phyloP scores from a whole-genome alignment of 2,888 invertebrate genomes.

The Frankliniella intonsa region DNA sequence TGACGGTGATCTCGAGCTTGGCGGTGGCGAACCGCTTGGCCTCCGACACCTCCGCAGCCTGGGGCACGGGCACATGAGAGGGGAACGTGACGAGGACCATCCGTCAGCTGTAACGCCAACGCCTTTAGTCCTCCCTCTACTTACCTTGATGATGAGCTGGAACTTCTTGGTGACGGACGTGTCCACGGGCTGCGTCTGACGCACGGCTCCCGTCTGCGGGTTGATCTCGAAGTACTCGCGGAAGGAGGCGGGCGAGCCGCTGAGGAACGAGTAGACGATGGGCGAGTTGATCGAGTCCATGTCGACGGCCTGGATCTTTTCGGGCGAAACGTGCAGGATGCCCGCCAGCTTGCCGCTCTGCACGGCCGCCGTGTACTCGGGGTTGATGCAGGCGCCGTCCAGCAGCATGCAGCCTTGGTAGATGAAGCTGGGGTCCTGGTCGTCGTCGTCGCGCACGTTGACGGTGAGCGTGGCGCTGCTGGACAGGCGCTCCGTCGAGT shows the following conservation, averaged over 20 bases:
- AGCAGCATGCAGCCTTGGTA: slow-evolving; percentile 78
- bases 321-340: slow-evolving; percentile 75
- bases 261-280: slow-evolving; percentile 75
- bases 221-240: slow-evolving; percentile 79
- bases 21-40: slow-evolving; percentile 76
- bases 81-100: slow-evolving; percentile 30
- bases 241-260: slow-evolving; percentile 73
- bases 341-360: slow-evolving; percentile 79
- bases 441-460: slow-evolving; percentile 82
- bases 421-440: slow-evolving; percentile 85
- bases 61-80: slow-evolving; percentile 33
- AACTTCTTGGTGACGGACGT: slow-evolving; percentile 69
- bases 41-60: slow-evolving; percentile 80
- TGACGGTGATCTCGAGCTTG: slow-evolving; percentile 72
- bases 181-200: slow-evolving; percentile 75
- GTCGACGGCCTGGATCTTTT: slow-evolving; percentile 85
- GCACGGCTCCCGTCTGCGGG: slow-evolving; percentile 70
- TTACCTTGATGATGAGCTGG: slow-evolving; percentile 74
- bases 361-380: slow-evolving; percentile 77
- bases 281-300: slow-evolving; percentile 82
- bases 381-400: slow-evolving; percentile 81
- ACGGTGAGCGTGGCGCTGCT: slow-evolving; percentile 81
- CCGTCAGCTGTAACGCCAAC: background rate
- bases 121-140: background rate
- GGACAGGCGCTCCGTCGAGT: slow-evolving; percentile 68